Conservation (phyloP, 2,113 vertebrate species). For the Penelope pileata region DNA sequence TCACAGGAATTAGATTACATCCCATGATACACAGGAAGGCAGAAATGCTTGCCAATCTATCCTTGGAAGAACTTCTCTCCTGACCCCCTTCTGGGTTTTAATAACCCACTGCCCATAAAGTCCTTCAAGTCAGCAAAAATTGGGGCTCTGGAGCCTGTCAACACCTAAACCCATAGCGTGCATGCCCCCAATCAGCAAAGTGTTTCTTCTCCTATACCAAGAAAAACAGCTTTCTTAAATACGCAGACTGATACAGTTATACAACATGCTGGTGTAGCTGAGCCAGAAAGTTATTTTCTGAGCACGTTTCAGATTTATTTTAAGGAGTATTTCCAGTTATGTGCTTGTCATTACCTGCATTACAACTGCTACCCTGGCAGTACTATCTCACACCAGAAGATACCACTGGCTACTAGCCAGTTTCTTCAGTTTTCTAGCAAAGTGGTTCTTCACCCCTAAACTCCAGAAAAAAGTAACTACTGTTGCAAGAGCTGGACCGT, state of each 20-base stretch:
- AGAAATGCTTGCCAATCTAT: constrained; percentile 51
- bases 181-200: background rate
- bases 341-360: background rate
- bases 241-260: background rate
- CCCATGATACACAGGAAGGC: constrained; percentile 54
- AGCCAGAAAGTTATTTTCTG: background rate
- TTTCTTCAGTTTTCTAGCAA: background rate
- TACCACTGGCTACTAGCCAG: background rate
- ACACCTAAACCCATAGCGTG: background rate
- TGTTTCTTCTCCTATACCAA: background rate
- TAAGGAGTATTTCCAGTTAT: background rate
- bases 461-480: background rate
- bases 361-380: background rate
- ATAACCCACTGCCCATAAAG: background rate
- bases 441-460: background rate
- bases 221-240: background rate
- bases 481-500: background rate
- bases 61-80: constrained; percentile 37
- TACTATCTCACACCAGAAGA: background rate
- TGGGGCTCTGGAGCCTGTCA: background rate
- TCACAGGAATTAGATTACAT: constrained; percentile 65
- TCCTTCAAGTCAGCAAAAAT: background rate
- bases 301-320: constrained; percentile 3
- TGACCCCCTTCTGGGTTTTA: background rate
- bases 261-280: background rate